Conservation (phyloP, 2,113 vertebrate species). For the Mixornis gularis region DNA sequence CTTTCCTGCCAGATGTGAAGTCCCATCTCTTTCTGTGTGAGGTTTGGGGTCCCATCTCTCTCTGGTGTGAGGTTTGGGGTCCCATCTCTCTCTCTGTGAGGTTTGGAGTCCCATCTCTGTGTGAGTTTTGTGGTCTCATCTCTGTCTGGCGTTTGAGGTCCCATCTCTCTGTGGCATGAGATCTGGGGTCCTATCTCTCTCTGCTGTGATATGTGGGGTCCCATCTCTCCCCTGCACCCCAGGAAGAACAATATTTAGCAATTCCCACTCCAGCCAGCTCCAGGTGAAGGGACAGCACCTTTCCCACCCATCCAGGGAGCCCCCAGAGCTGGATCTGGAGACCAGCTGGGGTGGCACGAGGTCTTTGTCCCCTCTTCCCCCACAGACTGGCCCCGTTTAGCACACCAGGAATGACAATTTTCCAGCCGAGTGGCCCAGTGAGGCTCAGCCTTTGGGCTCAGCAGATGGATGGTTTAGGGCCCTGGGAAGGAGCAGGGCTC, state of each 20-base stretch:
- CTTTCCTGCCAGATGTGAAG: too few relatives aligned
- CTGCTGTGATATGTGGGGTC: too few relatives aligned
- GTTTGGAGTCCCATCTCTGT: not conserved
- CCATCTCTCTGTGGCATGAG: accelerated
- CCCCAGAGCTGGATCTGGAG: accelerated
- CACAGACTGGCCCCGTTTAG: not conserved
- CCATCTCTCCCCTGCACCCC: not conserved
- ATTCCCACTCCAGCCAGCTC: not conserved
- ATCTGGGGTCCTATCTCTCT: not conserved
- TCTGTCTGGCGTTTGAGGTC: accelerated
- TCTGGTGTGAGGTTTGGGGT: accelerated
- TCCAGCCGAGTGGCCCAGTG: not conserved
- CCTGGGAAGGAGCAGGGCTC: not conserved
- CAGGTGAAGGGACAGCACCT: not conserved
- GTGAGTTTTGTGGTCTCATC: not conserved
- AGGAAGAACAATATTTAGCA: not conserved
- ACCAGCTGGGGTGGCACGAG: accelerated
- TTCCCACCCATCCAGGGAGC: not conserved
- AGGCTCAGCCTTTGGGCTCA: not conserved
- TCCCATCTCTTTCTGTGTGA: not conserved
- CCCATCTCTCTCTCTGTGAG: not conserved
- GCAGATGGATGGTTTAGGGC: not conserved
- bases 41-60: not conserved
- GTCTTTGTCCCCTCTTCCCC: not conserved
- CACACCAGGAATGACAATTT: not conserved